A percentile compares a stretch with the other conserved stretches of the same genome.
Conservation (phyloP, 2,888 invertebrate genomes). For the Harpalus rubripes region DNA sequence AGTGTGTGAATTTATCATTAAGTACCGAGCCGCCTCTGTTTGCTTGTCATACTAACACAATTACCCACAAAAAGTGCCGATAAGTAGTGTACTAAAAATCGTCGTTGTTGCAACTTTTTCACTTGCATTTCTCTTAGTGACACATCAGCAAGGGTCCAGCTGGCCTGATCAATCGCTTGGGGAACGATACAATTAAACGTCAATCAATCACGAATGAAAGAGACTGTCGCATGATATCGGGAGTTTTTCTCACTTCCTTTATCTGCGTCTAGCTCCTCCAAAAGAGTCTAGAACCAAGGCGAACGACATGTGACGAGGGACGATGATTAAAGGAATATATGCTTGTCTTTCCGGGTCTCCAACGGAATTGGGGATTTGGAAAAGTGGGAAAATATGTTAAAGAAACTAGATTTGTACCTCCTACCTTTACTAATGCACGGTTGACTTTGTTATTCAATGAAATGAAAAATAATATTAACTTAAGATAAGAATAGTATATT, state of each 20-base stretch:
- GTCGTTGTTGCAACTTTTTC: not conserved
- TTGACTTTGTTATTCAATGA: not conserved
- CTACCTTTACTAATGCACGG: not conserved
- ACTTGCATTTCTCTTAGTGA: not conserved
- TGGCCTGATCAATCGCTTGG: constrained; percentile 24
- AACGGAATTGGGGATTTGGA: constrained; percentile 18
- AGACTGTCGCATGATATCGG: constrained; percentile 38
- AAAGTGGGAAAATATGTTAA: constrained; percentile 39
- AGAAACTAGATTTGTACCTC: constrained; percentile 10
- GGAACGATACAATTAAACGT: constrained; percentile 57
- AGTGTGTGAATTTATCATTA: too few species aligned
- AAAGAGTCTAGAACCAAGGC: not conserved
- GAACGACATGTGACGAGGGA: constrained; percentile 42
- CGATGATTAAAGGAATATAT: constrained; percentile 59
- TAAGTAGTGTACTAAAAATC: not conserved
- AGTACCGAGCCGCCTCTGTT: too few species aligned
- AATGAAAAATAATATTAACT: too few species aligned
- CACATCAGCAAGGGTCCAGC: constrained; percentile 3
- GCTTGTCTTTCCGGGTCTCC: constrained; percentile 42
- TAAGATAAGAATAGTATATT: too few species aligned
- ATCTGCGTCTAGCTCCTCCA: constrained; percentile 6
- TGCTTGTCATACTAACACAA: too few species aligned
- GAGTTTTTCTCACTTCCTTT: constrained; percentile 34
- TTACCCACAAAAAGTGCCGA: not conserved
- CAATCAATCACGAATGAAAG: constrained; percentile 58